Evolutionary conservation across 2,797 vertebrate genomes (phyloP), one percentile per base, ranked within the genome.

Genomic region (Otolemur crassicaudatus): DNA sequence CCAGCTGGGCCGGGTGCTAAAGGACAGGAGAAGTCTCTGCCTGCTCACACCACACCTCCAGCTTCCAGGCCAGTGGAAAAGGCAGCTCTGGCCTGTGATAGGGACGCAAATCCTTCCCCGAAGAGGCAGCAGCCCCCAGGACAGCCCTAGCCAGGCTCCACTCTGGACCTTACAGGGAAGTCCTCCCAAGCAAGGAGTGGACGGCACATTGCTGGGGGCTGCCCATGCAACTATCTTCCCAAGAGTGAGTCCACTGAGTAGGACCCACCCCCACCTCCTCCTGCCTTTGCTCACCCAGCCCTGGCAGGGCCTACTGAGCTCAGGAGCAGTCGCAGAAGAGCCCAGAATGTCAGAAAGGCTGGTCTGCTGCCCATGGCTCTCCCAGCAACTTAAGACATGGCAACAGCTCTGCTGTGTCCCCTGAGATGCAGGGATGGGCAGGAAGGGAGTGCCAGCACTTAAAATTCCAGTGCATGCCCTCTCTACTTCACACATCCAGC

Each of bases 401-500:
- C 3, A 19, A 31, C 27, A 10, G 0, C 76, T 76, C 61, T 19
- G 20, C 69, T 16, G 76, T 43, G 7, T 40, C 5, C 2, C 43
- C 69, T 23, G 11, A 4, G 37, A 49, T 1, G 1, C 7, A 7
- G 7, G 49, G 40, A 34, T 5, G 0, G 40, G 63, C n/a, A 37
- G 80, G 29, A 70, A n/a, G 19, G 40, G 3, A 60, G 34, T 8
- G 5, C 37, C 31, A 43, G 69, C 13, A 12, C n/a, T 56, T 60
- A 7, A 67, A 40, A 43, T 7, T 27, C 70, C 43, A 13, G 75
- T 12, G 13, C 0, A 0, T 67, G 13, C 16, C 53, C 37, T 53
- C 67, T 63, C 40, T 19, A 3, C 16, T n/a, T 49, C 17, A 9
- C 11, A 46, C 0, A 0, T 29, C 17, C 37, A 56, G 6, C 0